Evolutionary conservation across 2,888 invertebrate genomes (phyloP), one percentile per base, ranked within the genome.

Genomic region (Pollenia amentaria): DNA sequence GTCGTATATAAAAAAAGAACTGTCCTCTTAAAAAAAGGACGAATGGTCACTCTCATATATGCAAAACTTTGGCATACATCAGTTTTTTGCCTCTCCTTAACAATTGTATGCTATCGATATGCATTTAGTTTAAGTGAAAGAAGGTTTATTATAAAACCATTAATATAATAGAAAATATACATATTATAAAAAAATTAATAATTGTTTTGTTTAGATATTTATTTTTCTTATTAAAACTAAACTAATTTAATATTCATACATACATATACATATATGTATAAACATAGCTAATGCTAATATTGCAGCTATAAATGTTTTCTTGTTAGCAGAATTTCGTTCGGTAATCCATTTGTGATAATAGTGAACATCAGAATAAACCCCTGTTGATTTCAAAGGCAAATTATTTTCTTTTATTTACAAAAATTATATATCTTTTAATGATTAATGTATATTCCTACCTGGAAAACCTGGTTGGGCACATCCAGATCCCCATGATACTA

Each of bases 401-500:
- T 48, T 18, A 51, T 29, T 44, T 44, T 44, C 10, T 3, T n/a
- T 67, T 10, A 1, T 2, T 67, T 29, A 51, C n/a, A 8, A 11
- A 38, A 51, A 7, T 7, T 3, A 0, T 9, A 16, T 60, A 21
- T 16, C 38, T 55, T 55, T 80, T 18, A 46, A 46, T 2, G 40
- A n/a, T 53, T 8, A 2, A 51, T 67, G 1, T 51, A 42, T 48
- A 18, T 18, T 9, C 42, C 42, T 81, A 85, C 85, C 85, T 18
- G 89, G 89, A 51, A 88, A 88, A 0, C 89, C 89, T 4, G 88
- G 88, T 67, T 89, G 89, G 1, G 90, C 93, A 83, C 92, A 92
- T 18, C 92, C 92, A 21, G 88, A 89, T 21, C 92, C 92, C 92
- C 92, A 92, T 14, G 92, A 92, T 11, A 92, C 93, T 11, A 92